Evolutionary conservation across 2,113 vertebrate species (phyloP).

Genomic region (Platysteira castanea): DNA sequence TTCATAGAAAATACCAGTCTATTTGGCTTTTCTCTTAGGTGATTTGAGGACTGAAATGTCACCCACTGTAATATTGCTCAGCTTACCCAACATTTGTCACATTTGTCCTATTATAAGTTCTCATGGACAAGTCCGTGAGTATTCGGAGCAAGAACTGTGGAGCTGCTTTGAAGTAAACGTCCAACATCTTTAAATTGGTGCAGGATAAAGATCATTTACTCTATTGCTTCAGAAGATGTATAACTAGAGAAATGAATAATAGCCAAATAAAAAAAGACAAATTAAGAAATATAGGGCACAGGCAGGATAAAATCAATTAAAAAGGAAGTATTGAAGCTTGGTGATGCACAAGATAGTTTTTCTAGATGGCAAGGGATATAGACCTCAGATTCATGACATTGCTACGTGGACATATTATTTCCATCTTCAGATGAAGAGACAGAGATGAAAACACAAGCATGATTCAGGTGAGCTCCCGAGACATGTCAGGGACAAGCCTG

Average conservation of each 20-base stretch:
- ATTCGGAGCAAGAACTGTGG: not conserved
- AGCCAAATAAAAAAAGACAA: not conserved
- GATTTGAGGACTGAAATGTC: not conserved
- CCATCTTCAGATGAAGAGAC: not conserved
- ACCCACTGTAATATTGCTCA: not conserved
- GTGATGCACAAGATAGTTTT: not conserved
- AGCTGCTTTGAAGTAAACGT: not conserved
- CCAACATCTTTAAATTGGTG: not conserved
- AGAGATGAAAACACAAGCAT: not conserved
- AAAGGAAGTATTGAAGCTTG: not conserved
- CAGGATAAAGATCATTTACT: not conserved
- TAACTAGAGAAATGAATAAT: not conserved
- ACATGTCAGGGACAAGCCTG: not conserved
- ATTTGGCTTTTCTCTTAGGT: constrained; percentile 33
- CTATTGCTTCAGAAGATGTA: not conserved
- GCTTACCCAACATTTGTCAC: not conserved
- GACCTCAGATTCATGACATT: not conserved
- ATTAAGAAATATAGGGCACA: not conserved
- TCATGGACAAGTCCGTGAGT: not conserved
- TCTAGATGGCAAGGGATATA: not conserved
- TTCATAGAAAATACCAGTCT: not conserved
- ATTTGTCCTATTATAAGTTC: not conserved
- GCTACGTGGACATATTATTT: not conserved
- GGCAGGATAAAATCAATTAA: not conserved
- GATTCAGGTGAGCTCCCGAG: not conserved